Conservation (phyloP, 2,113 vertebrate genomes). For the Colinus virginianus region DNA sequence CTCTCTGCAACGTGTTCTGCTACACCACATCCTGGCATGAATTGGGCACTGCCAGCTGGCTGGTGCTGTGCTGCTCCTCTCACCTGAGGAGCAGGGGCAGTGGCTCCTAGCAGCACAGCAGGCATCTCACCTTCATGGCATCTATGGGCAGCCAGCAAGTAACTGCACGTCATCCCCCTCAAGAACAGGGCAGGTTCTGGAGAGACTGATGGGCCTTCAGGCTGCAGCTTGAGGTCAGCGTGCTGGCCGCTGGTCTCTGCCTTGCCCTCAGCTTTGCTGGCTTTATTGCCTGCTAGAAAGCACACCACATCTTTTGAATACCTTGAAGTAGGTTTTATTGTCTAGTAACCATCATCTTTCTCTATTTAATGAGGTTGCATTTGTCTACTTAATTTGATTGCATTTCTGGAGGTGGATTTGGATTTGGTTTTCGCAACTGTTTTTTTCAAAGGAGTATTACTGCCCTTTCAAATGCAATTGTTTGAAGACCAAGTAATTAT, state of each 20-base stretch:
- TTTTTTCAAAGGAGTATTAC: not conserved
- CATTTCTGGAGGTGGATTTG: not conserved
- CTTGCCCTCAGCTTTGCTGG: too few relatives aligned
- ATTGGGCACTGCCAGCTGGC: not conserved
- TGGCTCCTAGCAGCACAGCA: not conserved
- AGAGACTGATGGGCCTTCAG: not conserved
- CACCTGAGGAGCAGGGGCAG: not conserved
- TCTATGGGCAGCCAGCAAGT: not conserved
- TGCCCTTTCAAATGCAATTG: not conserved
- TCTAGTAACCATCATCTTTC: too few relatives aligned
- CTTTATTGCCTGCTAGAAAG: not conserved
- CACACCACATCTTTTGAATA: not conserved
- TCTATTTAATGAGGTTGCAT: not conserved
- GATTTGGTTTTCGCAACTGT: not conserved
- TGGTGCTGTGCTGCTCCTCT: not conserved
- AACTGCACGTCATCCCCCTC: not conserved
- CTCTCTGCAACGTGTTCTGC: not conserved
- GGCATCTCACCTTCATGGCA: not conserved
- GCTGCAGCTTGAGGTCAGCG: not conserved
- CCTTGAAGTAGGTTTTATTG: not conserved
- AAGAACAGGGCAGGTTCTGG: not conserved
- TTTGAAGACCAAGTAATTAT: not conserved
- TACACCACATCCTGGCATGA: fast-evolving
- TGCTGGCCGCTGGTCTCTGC: not conserved
- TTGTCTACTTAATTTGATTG: not conserved